These are phyloP conservation scores for Peromyscus californicus DNA, from an alignment of 2,113 vertebrate species.

Conservation along the genomic window DNA sequence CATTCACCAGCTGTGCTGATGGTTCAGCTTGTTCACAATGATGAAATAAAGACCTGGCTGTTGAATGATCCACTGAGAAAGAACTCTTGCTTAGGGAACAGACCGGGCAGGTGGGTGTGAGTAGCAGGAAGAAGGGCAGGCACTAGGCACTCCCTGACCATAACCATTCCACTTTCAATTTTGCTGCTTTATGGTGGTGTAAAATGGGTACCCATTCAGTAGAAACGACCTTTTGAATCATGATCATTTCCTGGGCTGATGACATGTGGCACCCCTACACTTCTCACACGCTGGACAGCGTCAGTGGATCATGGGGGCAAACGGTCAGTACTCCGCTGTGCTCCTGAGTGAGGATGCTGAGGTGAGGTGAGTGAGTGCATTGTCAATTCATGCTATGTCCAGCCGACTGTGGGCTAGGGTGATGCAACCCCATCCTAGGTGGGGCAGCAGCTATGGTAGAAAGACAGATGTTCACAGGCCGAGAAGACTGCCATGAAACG, in stretches of 20 bases:
- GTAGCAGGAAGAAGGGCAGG: neutral
- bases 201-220: neutral
- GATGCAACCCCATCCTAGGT: neutral
- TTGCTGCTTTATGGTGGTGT: neutral
- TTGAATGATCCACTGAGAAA: neutral
- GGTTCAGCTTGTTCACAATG: neutral
- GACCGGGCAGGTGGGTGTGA: neutral
- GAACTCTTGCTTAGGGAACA: neutral
- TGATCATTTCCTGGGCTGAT: neutral
- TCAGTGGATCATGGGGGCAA: too few species aligned
- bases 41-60: neutral
- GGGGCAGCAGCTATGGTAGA: neutral
- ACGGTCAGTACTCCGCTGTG: neutral
- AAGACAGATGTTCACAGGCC: neutral
- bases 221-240: neutral
- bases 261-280: neutral
- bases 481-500: neutral
- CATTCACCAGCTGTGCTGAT: neutral
- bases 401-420: neutral
- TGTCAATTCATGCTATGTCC: neutral
- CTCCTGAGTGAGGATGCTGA: neutral
- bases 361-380: neutral
- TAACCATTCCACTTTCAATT: neutral
- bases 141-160: neutral
- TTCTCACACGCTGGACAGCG: neutral